These are phyloP conservation scores for Alsophila aescularia DNA, from an alignment of 2,888 invertebrate genomes.

Conservation along the genomic window DNA sequence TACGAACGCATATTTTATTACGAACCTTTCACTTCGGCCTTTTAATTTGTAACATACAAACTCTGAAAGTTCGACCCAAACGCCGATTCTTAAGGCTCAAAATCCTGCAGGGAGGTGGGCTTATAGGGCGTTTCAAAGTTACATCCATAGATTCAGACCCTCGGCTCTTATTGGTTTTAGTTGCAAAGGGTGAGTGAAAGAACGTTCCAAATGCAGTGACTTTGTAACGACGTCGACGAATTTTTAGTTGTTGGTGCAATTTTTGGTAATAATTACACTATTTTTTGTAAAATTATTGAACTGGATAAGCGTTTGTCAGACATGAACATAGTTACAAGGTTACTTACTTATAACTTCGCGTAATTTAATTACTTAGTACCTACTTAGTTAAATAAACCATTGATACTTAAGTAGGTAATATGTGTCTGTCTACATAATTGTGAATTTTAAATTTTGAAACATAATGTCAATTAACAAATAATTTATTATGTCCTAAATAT, in stretches of 20 bases:
- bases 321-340: too few species aligned
- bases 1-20: constrained; percentile 48
- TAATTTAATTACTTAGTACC: too few species aligned
- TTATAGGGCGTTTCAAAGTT: constrained; percentile 68
- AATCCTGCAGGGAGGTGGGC: constrained; percentile 37
- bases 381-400: too few species aligned
- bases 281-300: too few species aligned
- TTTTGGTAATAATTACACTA: background rate
- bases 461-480: too few species aligned
- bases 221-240: constrained; percentile 60
- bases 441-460: too few species aligned
- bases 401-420: too few species aligned
- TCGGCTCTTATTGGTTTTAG: constrained; percentile 81
- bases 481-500: too few species aligned
- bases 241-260: background rate
- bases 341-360: too few species aligned
- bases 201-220: constrained; percentile 60
- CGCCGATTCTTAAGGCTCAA: constrained; percentile 32
- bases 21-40: constrained; percentile 59
- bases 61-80: constrained; percentile 41
- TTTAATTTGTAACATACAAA: constrained; percentile 47
- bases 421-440: too few species aligned
- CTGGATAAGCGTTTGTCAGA: too few species aligned
- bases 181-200: constrained; percentile 71
- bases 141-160: constrained; percentile 62